These are phyloP conservation scores for Hydrochoerus hydrochaeris DNA, from an alignment of 2,113 vertebrate species.

Conservation along the genomic window DNA sequence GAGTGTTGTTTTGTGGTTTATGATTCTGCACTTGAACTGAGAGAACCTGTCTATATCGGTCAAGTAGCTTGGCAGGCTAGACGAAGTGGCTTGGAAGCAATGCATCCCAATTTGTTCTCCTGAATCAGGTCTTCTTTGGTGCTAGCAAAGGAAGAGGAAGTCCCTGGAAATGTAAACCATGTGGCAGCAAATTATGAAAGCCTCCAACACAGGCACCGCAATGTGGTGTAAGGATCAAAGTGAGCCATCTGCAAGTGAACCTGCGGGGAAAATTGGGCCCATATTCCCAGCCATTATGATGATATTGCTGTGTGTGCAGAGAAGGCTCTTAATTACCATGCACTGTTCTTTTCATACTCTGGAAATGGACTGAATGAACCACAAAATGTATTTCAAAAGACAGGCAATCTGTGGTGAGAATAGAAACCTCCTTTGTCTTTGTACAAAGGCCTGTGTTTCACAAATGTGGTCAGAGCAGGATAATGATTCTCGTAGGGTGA, in stretches of 20 bases:
- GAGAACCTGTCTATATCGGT: not conserved
- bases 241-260: constrained; percentile 82
- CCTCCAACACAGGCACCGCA: constrained; percentile 65
- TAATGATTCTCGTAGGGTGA: constrained; percentile 51
- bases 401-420: constrained; percentile 83
- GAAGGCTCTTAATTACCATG: constrained; percentile 83
- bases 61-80: not conserved
- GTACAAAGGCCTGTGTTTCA: constrained; percentile 78
- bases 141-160: constrained; percentile 50
- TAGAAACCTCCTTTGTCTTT: constrained; percentile 83
- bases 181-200: constrained; percentile 74
- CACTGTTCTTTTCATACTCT: constrained; percentile 80
- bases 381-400: constrained; percentile 85
- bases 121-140: constrained; percentile 58
- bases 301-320: constrained; percentile 24
- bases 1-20: not conserved
- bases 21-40: not conserved
- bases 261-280: constrained; percentile 79
- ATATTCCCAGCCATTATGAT: constrained; percentile 82
- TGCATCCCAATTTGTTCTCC: not conserved
- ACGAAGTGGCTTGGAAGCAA: not conserved
- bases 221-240: constrained; percentile 77
- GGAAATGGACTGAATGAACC: constrained; percentile 84
- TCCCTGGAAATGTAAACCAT: constrained; percentile 59
- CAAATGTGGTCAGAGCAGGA: constrained; percentile 70